phyloP scores from a whole-genome alignment of 2,113 vertebrate species.

The Tichodroma muraria region DNA sequence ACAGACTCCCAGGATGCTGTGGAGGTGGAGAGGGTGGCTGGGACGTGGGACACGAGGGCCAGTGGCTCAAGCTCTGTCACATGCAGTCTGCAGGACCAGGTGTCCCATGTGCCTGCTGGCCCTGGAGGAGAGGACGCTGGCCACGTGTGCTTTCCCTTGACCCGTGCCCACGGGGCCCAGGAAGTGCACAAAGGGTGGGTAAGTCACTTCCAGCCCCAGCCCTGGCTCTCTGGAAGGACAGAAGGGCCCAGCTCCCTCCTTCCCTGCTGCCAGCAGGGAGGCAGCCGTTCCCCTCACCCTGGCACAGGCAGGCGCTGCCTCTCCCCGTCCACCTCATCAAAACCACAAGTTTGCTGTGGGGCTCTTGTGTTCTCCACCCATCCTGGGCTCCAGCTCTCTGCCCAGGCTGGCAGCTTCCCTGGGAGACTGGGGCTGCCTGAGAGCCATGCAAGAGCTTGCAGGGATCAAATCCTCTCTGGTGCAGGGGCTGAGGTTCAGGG shows the following conservation, averaged over 20 bases:
- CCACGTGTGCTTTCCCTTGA: accelerated
- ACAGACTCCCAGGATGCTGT: background rate
- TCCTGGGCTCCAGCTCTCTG: background rate
- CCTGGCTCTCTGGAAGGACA: background rate
- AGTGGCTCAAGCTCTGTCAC: background rate
- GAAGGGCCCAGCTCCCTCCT: background rate
- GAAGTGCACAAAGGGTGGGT: background rate
- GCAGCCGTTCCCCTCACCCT: background rate
- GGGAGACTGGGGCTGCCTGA: background rate
- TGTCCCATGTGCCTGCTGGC: background rate
- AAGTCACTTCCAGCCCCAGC: background rate
- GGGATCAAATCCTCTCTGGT: background rate
- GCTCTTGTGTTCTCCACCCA: background rate
- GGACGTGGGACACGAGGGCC: accelerated
- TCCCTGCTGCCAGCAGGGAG: background rate
- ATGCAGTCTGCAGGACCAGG: background rate
- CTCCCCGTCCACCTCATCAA: background rate
- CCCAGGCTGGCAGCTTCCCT: background rate
- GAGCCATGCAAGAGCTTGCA: background rate
- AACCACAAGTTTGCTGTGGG: conserved; percentile 46
- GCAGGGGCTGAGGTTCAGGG: background rate
- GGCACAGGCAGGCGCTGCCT: background rate
- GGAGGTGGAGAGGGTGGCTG: background rate
- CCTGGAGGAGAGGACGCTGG: background rate
- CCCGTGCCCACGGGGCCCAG: accelerated